These are phyloP conservation scores for Microplitis manilae DNA, from an alignment of 2,888 invertebrate species.

Conservation along the genomic window DNA sequence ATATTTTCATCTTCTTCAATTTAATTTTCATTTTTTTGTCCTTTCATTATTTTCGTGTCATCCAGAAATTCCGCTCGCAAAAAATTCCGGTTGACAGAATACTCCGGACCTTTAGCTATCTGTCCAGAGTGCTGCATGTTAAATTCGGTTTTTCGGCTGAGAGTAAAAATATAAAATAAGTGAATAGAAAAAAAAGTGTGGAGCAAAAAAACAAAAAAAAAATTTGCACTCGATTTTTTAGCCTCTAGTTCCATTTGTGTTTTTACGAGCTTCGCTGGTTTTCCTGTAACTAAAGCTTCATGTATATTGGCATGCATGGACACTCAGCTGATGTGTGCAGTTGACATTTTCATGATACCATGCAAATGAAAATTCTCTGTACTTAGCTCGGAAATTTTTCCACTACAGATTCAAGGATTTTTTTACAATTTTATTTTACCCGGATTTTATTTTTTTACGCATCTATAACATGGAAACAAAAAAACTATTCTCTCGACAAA, in stretches of 20 bases:
- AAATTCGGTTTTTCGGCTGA: background rate
- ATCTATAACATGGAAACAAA: background rate
- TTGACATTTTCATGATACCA: slow-evolving; percentile 19
- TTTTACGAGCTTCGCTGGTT: slow-evolving; percentile 30
- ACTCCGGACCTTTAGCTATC: background rate
- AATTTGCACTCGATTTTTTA: slow-evolving; percentile 15
- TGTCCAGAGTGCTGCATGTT: background rate
- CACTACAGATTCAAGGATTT: slow-evolving; percentile 6
- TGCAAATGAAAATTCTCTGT: slow-evolving; percentile 28
- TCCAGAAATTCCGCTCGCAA: background rate
- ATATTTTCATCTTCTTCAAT: background rate
- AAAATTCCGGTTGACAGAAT: background rate
- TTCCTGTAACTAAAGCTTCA: slow-evolving; percentile 12
- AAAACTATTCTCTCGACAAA: too few species aligned
- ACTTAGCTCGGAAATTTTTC: slow-evolving; percentile 30
- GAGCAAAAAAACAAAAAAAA: slow-evolving; percentile 17
- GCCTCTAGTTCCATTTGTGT: slow-evolving; percentile 26
- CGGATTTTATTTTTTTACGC: background rate
- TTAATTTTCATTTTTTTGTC: background rate
- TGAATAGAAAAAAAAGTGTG: background rate
- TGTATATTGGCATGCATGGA: slow-evolving; percentile 18
- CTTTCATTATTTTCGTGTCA: background rate
- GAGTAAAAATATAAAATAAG: background rate
- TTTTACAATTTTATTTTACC: slow-evolving; percentile 24
- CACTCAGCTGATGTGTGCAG: slow-evolving; percentile 8